These are phyloP conservation scores for Hoplostethus atlanticus DNA, from an alignment of 2,797 vertebrate genomes.

Conservation along the genomic window DNA sequence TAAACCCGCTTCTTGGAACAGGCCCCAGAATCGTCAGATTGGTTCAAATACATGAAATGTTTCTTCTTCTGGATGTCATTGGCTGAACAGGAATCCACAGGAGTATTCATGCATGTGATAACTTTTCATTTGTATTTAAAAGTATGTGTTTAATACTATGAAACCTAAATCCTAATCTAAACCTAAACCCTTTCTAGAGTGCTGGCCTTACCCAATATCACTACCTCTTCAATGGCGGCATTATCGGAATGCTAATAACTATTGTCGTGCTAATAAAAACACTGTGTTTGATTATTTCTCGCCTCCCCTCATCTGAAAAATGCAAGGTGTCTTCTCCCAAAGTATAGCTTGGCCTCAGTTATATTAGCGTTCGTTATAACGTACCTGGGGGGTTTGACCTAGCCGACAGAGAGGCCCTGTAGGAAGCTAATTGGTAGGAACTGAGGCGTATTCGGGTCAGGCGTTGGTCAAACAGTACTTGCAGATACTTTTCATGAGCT, in stretches of 20 bases:
- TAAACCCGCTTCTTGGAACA: too few relatives aligned
- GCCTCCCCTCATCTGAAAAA: too few relatives aligned
- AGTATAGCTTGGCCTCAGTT: slow-evolving; percentile 43
- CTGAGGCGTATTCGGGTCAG: slow-evolving; percentile 65
- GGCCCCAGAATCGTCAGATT: slow-evolving; percentile 9
- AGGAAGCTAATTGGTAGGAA: slow-evolving; percentile 68
- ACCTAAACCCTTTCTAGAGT: not conserved
- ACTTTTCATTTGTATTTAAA: too few relatives aligned
- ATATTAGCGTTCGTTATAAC: slow-evolving; percentile 69
- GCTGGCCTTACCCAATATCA: not conserved
- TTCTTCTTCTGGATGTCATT: not conserved
- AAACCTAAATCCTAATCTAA: too few relatives aligned
- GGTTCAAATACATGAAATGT: not conserved
- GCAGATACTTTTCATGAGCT: slow-evolving; percentile 50
- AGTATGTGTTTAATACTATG: too few relatives aligned
- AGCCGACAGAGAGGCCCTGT: slow-evolving; percentile 51
- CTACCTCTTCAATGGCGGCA: not conserved
- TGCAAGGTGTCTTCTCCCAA: slow-evolving; percentile 11
- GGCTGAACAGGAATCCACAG: too few relatives aligned
- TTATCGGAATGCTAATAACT: not conserved
- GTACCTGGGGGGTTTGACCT: slow-evolving; percentile 64
- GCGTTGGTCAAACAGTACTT: slow-evolving; percentile 43
- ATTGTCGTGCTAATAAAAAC: slow-evolving; percentile 4
- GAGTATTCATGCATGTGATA: too few relatives aligned
- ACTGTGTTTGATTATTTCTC: too few relatives aligned